These are phyloP conservation scores for Anomalospiza imberbis DNA, from an alignment of 2,797 vertebrate species.

Conservation along the genomic window DNA sequence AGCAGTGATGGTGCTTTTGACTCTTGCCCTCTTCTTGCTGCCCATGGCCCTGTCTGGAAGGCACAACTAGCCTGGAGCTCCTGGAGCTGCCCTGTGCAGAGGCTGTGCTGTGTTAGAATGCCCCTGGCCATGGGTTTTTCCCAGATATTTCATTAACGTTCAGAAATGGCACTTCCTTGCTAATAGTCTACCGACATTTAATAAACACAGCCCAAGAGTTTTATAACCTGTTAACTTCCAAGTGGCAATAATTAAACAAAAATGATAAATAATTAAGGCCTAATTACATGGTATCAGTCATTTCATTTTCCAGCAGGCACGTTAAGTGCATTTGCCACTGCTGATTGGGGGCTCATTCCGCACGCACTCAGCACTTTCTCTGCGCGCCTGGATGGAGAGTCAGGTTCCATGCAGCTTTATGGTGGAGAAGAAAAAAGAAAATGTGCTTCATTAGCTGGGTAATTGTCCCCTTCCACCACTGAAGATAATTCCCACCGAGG, in stretches of 20 bases:
- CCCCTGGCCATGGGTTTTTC: slow-evolving; percentile 40
- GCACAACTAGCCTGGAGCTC: slow-evolving; percentile 26
- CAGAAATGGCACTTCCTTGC: slow-evolving; percentile 51
- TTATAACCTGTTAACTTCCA: slow-evolving; percentile 78
- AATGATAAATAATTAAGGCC: slow-evolving; percentile 82
- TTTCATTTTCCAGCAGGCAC: slow-evolving; percentile 69
- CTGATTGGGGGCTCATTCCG: slow-evolving; percentile 30
- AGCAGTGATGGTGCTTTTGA: not conserved
- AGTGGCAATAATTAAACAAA: slow-evolving; percentile 81
- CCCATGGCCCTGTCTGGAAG: not conserved
- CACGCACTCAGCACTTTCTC: not conserved
- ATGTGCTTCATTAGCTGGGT: slow-evolving; percentile 60
- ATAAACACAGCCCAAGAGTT: slow-evolving; percentile 79
- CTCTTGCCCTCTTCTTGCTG: not conserved
- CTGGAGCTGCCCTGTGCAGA: not conserved
- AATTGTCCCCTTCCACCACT: slow-evolving; percentile 62
- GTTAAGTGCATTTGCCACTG: slow-evolving; percentile 57
- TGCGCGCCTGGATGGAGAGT: not conserved
- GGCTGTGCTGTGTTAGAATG: not conserved
- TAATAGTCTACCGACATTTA: slow-evolving; percentile 74
- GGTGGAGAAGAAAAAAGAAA: slow-evolving; percentile 48
- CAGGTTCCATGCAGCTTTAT: slow-evolving; percentile 46
- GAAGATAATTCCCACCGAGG: slow-evolving; percentile 39
- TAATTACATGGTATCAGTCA: slow-evolving; percentile 78
- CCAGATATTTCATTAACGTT: slow-evolving; percentile 62